These are phyloP conservation scores for Centropus unirufus DNA, from an alignment of 2,113 vertebrate species.

Conservation along the genomic window DNA sequence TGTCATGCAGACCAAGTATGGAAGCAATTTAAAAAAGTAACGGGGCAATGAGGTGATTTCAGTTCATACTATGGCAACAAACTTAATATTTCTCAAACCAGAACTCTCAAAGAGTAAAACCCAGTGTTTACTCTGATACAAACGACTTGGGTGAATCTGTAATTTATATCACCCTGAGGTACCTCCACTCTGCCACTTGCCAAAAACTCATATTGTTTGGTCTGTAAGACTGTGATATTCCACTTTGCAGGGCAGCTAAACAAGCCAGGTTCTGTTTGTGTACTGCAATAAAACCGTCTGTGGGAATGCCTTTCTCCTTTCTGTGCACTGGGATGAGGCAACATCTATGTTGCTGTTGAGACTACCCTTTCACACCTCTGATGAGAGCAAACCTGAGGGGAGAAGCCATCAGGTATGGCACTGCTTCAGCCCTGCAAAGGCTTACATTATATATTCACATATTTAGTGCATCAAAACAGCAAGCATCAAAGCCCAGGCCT, in stretches of 20 bases:
- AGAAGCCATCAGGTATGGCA: background rate
- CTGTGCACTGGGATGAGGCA: background rate
- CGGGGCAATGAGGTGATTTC: background rate
- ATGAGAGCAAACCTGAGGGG: accelerated
- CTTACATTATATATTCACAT: background rate
- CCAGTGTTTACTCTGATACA: background rate
- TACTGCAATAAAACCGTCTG: background rate
- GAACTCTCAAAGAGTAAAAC: background rate
- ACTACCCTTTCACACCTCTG: background rate
- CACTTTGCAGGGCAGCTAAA: background rate
- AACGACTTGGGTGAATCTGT: background rate
- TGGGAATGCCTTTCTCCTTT: background rate
- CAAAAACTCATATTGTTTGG: background rate
- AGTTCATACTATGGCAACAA: background rate
- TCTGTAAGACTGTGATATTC: background rate
- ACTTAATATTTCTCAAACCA: background rate
- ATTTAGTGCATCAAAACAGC: accelerated
- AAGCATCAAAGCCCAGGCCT: background rate
- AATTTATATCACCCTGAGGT: background rate
- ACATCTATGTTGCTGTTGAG: accelerated
- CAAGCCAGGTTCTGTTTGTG: accelerated
- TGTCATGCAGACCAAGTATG: background rate
- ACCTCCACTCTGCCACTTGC: background rate
- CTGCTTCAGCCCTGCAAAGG: background rate
- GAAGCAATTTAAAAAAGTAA: background rate